phyloP scores from a whole-genome alignment of 2,797 vertebrate species.

The Xenops minutus region DNA sequence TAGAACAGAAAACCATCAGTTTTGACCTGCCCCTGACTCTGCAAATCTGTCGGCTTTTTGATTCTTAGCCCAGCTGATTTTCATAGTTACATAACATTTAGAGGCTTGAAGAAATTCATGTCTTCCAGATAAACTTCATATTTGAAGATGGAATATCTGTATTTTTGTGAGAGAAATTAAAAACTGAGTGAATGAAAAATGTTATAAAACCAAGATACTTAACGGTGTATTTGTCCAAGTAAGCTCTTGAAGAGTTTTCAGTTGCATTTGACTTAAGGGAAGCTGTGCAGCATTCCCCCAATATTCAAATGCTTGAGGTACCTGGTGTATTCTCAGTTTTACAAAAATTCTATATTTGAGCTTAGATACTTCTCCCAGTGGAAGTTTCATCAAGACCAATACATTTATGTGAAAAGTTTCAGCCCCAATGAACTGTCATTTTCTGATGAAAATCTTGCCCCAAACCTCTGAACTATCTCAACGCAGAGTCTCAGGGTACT shows the following conservation, averaged over 20 bases:
- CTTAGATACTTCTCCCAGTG: neutral
- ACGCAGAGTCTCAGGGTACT: neutral
- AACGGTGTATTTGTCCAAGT: neutral
- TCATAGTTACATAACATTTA: neutral
- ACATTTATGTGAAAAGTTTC: neutral
- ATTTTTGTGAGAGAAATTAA: neutral
- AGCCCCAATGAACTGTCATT: neutral
- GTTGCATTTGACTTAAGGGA: neutral
- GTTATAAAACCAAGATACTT: neutral
- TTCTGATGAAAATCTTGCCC: slow-evolving; percentile 33
- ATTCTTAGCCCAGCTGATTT: neutral
- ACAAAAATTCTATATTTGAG: neutral
- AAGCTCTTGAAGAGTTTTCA: neutral
- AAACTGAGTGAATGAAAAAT: neutral
- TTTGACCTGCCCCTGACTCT: neutral
- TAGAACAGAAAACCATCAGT: neutral
- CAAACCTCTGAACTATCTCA: slow-evolving; percentile 42
- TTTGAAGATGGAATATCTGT: neutral
- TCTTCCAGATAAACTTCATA: neutral
- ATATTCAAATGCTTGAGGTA: neutral
- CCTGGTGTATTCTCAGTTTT: fast-evolving
- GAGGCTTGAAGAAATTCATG: neutral
- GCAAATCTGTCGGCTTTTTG: neutral
- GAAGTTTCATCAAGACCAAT: neutral
- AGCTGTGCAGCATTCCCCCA: neutral